Evolutionary conservation across 2,888 invertebrate species (phyloP).

Genomic region (Globia sparganii): DNA sequence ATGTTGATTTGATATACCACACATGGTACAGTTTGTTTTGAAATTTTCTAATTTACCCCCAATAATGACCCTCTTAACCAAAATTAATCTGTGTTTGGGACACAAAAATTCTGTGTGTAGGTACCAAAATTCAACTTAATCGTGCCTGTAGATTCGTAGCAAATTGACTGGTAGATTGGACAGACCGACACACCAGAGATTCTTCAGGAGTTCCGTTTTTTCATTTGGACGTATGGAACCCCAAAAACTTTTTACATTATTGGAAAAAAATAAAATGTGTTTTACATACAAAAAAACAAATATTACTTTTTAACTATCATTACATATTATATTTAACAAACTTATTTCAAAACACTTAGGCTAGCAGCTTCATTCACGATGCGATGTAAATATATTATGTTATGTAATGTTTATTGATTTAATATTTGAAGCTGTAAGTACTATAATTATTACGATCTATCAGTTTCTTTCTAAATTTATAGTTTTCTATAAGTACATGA

Average conservation of each 20-base stretch:
- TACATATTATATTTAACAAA: slow-evolving; percentile 24
- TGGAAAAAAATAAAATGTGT: slow-evolving; percentile 29
- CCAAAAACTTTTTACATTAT: slow-evolving; percentile 10
- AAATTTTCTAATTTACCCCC: background rate
- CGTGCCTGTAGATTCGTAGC: background rate
- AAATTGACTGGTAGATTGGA: background rate
- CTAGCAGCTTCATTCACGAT: slow-evolving; percentile 15
- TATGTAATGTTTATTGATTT: background rate
- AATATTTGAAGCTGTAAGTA: slow-evolving; percentile 21
- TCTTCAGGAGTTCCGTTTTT: background rate
- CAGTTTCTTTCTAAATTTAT: slow-evolving; percentile 21
- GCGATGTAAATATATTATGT: slow-evolving; percentile 10
- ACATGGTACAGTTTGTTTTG: background rate
- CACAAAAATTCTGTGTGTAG: background rate
- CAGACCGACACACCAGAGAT: background rate
- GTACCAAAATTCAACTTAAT: background rate
- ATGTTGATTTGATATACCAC: background rate
- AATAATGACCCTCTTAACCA: background rate
- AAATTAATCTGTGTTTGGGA: background rate
- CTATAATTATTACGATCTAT: slow-evolving; percentile 5
- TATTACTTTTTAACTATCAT: slow-evolving; percentile 14
- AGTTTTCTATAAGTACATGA: slow-evolving; percentile 34
- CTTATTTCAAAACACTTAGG: slow-evolving; percentile 26
- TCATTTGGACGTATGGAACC: background rate
- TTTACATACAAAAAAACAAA: slow-evolving; percentile 45